These are phyloP conservation scores for Drosophila busckii DNA, from an alignment of 1,140 invertebrate genomes.

Conservation along the genomic window DNA sequence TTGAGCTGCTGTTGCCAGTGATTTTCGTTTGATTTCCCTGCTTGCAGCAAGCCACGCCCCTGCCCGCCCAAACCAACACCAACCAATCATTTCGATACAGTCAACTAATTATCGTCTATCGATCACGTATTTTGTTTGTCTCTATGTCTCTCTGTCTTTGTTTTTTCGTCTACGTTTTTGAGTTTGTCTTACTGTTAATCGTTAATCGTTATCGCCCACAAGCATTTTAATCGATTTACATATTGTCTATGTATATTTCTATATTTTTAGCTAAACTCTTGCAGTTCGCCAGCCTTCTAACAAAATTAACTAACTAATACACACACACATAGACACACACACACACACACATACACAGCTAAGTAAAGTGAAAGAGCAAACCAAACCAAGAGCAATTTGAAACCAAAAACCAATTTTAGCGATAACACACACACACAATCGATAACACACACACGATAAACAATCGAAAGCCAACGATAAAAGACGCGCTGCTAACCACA, in stretches of 20 bases:
- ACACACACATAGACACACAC: constrained; percentile 14
- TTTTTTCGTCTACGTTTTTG: constrained; percentile 11
- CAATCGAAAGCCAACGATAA: not conserved
- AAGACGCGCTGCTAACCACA: constrained; percentile 3
- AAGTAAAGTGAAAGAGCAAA: not conserved
- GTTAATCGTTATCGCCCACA: constrained; percentile 28
- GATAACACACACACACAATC: constrained; percentile 4
- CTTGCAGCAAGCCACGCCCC: not conserved
- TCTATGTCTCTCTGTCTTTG: constrained; percentile 12
- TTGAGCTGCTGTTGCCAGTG: not conserved
- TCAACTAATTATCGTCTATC: constrained; percentile 10
- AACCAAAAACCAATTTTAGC: constrained; percentile 10
- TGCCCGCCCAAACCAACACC: too few relatives aligned
- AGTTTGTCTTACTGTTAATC: constrained; percentile 6
- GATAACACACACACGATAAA: not conserved
- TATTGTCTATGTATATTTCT: constrained; percentile 55
- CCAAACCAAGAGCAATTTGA: constrained; percentile 13
- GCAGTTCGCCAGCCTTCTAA: constrained; percentile 56
- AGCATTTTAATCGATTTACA: constrained; percentile 38
- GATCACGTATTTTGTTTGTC: not conserved
- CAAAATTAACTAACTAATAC: constrained; percentile 40
- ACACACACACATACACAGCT: constrained; percentile 9
- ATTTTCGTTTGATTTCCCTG: not conserved
- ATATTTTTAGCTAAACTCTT: constrained; percentile 74
- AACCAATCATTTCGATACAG: too few relatives aligned